These are phyloP conservation scores for Zaprionus kolodkinae DNA, from an alignment of 1,140 invertebrate species.

Conservation along the genomic window DNA sequence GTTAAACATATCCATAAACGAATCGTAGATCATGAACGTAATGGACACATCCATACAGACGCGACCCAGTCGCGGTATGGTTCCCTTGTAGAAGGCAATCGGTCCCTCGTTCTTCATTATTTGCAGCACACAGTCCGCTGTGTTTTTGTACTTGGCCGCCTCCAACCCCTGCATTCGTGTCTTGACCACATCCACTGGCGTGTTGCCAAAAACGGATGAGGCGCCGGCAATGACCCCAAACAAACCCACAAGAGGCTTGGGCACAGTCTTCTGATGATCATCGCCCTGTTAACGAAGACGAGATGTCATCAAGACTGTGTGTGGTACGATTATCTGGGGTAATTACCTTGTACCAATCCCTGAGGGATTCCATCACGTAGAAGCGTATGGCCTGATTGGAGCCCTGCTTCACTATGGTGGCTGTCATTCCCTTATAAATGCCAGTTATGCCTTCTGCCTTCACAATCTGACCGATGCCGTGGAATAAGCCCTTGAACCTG, in stretches of 20 bases:
- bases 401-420: constrained; percentile 99
- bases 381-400: constrained; percentile 99
- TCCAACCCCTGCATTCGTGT: constrained; percentile 99
- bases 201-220: constrained; percentile 99
- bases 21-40: constrained; percentile 99
- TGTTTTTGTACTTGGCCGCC: constrained; percentile 97
- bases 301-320: not conserved
- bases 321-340: too few relatives aligned
- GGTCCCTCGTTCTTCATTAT: constrained; percentile 97
- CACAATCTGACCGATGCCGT: constrained; percentile 95
- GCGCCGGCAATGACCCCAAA: constrained; percentile 98
- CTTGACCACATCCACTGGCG: constrained; percentile 98
- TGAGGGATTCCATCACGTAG: constrained; percentile 98
- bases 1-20: constrained; percentile 97
- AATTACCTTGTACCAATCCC: constrained; percentile 92
- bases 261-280: constrained; percentile 92
- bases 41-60: constrained; percentile 99
- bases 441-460: constrained; percentile 94
- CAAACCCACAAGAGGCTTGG: constrained; percentile 92
- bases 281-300: constrained; percentile 85
- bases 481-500: constrained; percentile 95
- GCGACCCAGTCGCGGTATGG: constrained; percentile 95
- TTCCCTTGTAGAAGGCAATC: constrained; percentile 99
- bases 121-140: constrained; percentile 95
- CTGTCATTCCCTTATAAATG: constrained; percentile 96